These are phyloP conservation scores for Lordiphosa fenestrarum DNA, from an alignment of 2,888 invertebrate species.

Conservation along the genomic window DNA sequence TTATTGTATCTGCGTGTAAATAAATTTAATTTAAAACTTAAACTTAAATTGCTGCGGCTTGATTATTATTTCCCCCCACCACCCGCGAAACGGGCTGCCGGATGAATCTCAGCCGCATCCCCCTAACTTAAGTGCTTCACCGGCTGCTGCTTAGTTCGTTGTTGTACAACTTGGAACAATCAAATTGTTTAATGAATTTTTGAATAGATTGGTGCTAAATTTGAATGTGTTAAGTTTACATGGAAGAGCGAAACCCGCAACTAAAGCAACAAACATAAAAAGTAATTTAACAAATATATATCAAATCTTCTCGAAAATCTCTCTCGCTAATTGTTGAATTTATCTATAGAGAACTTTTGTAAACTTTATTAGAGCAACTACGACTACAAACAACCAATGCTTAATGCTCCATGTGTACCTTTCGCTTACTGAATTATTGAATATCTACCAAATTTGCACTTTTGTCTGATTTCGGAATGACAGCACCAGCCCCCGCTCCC, in stretches of 20 bases:
- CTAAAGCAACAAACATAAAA: slow-evolving; percentile 25
- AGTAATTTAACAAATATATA: slow-evolving; percentile 12
- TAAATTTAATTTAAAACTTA: slow-evolving; percentile 65
- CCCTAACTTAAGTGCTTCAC: slow-evolving; percentile 60
- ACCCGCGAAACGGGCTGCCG: too few relatives aligned
- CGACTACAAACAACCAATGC: slow-evolving; percentile 25
- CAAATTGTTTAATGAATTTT: slow-evolving; percentile 76
- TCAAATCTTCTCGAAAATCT: slow-evolving; percentile 47
- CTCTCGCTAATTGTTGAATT: slow-evolving; percentile 70
- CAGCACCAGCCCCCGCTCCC: slow-evolving; percentile 3
- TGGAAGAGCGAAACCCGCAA: slow-evolving; percentile 22
- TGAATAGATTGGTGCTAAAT: slow-evolving; percentile 78
- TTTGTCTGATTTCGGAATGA: slow-evolving; percentile 5
- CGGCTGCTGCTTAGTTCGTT: slow-evolving; percentile 42
- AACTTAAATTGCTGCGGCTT: slow-evolving; percentile 51
- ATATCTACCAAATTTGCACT: slow-evolving; percentile 6
- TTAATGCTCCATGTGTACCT: slow-evolving; percentile 77
- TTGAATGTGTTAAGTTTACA: slow-evolving; percentile 67
- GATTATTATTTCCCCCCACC: slow-evolving; percentile 50
- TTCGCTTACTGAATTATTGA: slow-evolving; percentile 62
- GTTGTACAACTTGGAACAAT: slow-evolving; percentile 76
- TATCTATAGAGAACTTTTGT: slow-evolving; percentile 67
- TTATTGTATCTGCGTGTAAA: slow-evolving; percentile 71
- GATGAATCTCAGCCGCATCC: too few relatives aligned
- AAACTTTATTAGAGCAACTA: slow-evolving; percentile 64